Evolutionary conservation across 1,140 invertebrate species (phyloP).

Genomic region (Thaumetopoea pityocampa): DNA sequence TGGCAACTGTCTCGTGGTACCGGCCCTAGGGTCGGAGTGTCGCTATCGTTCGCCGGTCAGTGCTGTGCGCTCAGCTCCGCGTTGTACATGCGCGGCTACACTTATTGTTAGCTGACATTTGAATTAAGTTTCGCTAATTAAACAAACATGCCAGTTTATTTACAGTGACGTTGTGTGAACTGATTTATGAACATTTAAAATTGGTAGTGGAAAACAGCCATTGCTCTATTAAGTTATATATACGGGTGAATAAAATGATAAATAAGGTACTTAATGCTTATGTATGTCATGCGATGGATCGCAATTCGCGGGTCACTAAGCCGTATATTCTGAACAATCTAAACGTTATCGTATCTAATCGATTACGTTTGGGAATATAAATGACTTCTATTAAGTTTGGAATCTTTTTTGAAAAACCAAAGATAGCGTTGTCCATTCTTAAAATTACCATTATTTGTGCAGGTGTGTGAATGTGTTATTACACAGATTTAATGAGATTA

Average conservation of each 20-base stretch:
- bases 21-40: slow-evolving; percentile 53
- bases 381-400: slow-evolving; percentile 20
- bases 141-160: slow-evolving; percentile 48
- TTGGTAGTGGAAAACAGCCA: slow-evolving; percentile 40
- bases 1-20: slow-evolving; percentile 45
- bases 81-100: slow-evolving; percentile 43
- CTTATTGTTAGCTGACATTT: no score
- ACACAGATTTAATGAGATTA: no score
- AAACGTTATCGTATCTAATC: slow-evolving; percentile 30
- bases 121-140: slow-evolving; percentile 37
- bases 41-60: slow-evolving; percentile 67
- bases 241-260: slow-evolving; percentile 47
- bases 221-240: slow-evolving; percentile 30
- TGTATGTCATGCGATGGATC: slow-evolving; percentile 18
- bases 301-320: slow-evolving; percentile 15
- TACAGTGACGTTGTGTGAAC: slow-evolving; percentile 58
- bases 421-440: no score
- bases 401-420: no score
- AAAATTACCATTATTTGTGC: no score
- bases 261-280: slow-evolving; percentile 14
- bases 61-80: slow-evolving; percentile 57
- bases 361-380: slow-evolving; percentile 26
- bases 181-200: slow-evolving; percentile 39
- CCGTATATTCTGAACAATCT: slow-evolving; percentile 21
- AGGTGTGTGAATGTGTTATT: no score